Base-by-base conservation (phyloP, 2,888 invertebrate genomes). In the Pyrrhia umbra region DNA sequence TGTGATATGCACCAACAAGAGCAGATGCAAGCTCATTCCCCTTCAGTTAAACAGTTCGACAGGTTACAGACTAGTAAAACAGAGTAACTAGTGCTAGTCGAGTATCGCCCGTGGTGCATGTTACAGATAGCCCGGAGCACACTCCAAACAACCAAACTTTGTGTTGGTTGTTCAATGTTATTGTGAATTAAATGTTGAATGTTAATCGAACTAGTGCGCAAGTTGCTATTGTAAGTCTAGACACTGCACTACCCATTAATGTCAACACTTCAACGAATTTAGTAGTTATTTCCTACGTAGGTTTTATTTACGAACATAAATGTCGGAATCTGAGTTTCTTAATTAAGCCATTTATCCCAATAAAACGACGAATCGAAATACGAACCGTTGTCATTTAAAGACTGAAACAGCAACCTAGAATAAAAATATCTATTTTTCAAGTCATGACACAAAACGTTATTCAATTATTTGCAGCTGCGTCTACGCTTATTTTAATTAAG, bases 401-500 rank as follows among this genome's bases (percentile, higher is more conserved):
- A 30, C 21, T 23, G 6, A 52, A 62, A n/a, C 21, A 45, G 6
- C 6, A 46, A 20, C n/a, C 13, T n/a, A 34, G 2, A 5, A 13
- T 42, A 52, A 6, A 47, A 27, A 45, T 15, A 20, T 37, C 16
- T 21, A 42, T 47, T 37, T 16, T 10, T 23, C 2, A 37, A 42
- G 27, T 18, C 6, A 55, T 27, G 27, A 25, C 50, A 49, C 56
- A 65, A 62, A 61, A 49, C 51, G 50, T 59, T 40, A 71, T 65
- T 57, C 47, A 71, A 70, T 79, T 57, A 75, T 79, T 76, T 76
- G 58, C 79, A 77, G 62, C 73, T 76, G 77, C 75, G 63, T 69
- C 69, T 63, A 69, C 42, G 59, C 49, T 67, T 77, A 45, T 69
- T 78, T 75, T 76, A 76, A 76, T 78, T 70, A 78, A 72, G 34